These are phyloP conservation scores for Clivina fossor DNA, from an alignment of 2,888 invertebrate genomes.

Conservation along the genomic window DNA sequence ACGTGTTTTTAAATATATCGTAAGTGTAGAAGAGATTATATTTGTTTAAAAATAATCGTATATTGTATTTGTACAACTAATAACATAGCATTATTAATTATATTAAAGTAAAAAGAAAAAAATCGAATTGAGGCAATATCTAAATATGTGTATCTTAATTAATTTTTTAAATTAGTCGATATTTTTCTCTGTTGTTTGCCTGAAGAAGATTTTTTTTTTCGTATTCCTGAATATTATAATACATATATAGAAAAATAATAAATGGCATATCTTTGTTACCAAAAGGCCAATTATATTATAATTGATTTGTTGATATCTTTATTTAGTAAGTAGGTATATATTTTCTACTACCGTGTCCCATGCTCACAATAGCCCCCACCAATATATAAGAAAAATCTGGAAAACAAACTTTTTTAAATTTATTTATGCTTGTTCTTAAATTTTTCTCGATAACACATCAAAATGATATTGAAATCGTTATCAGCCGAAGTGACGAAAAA, in stretches of 20 bases:
- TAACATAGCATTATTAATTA: conserved; percentile 36
- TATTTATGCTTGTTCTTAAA: too few species aligned
- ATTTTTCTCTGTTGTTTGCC: conserved; percentile 31
- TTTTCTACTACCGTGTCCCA: conserved; percentile 20
- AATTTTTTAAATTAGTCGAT: conserved; percentile 25
- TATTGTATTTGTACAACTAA: conserved; percentile 31
- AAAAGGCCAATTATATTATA: conserved; percentile 30
- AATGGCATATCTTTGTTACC: conserved; percentile 34
- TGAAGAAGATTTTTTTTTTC: conserved; percentile 24
- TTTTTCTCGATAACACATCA: too few species aligned
- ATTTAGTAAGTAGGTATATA: conserved; percentile 28
- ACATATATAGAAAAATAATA: too few species aligned
- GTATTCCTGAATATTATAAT: conserved; percentile 33
- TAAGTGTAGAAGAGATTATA: conserved; percentile 35
- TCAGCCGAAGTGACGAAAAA: too few species aligned
- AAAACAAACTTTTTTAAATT: too few species aligned
- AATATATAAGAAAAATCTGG: not conserved
- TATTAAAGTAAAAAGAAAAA: too few species aligned
- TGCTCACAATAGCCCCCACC: conserved; percentile 17
- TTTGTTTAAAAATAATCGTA: conserved; percentile 33
- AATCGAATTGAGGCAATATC: conserved; percentile 34
- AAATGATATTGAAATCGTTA: too few species aligned
- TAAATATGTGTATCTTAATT: conserved; percentile 35
- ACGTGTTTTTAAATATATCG: conserved; percentile 33
- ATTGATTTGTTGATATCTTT: conserved; percentile 27